A percentile compares a stretch with the other conserved stretches of the same genome.
Conservation (phyloP, 2,113 vertebrate genomes). For the Lagopus leucura region DNA sequence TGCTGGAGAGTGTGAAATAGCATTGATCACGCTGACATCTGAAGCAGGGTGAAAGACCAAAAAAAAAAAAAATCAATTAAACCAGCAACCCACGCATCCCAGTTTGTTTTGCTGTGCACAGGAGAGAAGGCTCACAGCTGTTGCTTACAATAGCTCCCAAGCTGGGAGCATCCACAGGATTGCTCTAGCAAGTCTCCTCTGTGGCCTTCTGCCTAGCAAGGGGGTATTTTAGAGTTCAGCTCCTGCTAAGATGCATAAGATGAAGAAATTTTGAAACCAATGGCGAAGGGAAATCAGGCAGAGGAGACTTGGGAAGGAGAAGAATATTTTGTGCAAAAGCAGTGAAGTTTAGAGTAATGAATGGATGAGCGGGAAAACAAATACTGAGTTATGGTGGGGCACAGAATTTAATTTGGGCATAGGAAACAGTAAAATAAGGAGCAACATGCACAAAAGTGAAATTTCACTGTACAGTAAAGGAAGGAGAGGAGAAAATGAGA, state of each 20-base stretch:
- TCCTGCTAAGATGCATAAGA: not conserved
- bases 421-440: not conserved
- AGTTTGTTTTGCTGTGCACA: constrained; percentile 50
- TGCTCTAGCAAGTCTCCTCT: not conserved
- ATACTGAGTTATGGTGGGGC: not conserved
- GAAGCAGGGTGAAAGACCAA: constrained; percentile 69
- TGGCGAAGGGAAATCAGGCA: not conserved
- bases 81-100: constrained; percentile 52
- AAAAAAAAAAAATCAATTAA: constrained; percentile 73
- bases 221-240: not conserved
- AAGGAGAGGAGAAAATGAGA: not conserved
- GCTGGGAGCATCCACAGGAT: not conserved
- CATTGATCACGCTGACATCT: constrained; percentile 79
- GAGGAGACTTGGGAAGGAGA: not conserved
- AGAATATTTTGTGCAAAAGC: not conserved
- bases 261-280: not conserved
- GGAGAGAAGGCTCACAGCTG: constrained; percentile 41
- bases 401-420: not conserved
- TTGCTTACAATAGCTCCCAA: not conserved
- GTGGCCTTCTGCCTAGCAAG: not conserved
- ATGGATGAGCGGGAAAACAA: not conserved
- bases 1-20: constrained; percentile 37
- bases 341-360: not conserved
- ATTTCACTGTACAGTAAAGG: not conserved
- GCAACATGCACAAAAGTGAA: not conserved